Base-by-base conservation (phyloP, 2,113 vertebrate species). In the Orthonyx spaldingii region DNA sequence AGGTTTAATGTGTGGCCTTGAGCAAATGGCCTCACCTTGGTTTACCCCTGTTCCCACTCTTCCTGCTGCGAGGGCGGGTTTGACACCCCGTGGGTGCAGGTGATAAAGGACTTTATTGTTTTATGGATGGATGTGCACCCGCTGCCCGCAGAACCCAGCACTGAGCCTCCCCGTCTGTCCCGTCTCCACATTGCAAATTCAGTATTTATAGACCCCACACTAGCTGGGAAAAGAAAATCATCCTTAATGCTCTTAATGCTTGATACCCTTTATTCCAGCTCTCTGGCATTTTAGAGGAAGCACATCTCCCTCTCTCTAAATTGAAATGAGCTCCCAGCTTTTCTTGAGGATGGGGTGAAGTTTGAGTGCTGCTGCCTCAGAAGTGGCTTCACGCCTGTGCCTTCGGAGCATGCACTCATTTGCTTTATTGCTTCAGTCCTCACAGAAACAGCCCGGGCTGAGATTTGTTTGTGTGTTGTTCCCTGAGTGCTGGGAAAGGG, bases 101-200 rank as follows among this genome's bases (percentile, higher is more conserved):
- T 32, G 55, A 19, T 64, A 47, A 41, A 83, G 56, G 59, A 7
- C 7, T 49, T 47, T 4, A 17, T 44, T 17, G 3, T 33, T 82
- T 76, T 65, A n/a, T 7, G 47, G 53, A 4, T 20, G 47, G 16
- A 75, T 19, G 22, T 1, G 2, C 63, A 15, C 1, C 9, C 53
- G 9, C 57, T 5, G 42, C 33, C 64, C 57, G 6, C 39, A 37
- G 66, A 7, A 24, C 19, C 44, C 46, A 50, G 61, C 53, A 15
- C 0, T 53, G 61, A 12, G 49, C 50, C 46, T 55, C 2, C 46
- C 11, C 12, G 10, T 16, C 42, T 75, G 0, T 2, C 0, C 5
- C 2, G 1, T 15, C 78, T 60, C 44, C n/a, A 0, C 1, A 4
- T 26, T 50, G 35, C 33, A 61, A 16, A 50, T 76, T 39, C 72